Evolutionary conservation across 2,113 vertebrate genomes (phyloP).

Genomic region (Potamarius usumacintae): DNA sequence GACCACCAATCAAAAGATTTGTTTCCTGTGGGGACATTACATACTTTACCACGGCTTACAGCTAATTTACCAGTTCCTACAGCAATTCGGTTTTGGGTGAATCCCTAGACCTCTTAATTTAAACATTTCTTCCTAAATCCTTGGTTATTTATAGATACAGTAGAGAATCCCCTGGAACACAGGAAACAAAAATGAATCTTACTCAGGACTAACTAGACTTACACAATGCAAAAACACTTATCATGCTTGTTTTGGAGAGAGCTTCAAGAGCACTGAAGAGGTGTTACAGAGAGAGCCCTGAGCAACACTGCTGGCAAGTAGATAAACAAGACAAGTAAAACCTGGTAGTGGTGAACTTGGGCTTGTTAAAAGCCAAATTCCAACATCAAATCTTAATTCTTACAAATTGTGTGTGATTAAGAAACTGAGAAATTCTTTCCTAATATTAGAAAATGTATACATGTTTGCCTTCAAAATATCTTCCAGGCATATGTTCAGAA

Average conservation of each 20-base stretch:
- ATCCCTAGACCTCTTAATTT: slow-evolving; percentile 6
- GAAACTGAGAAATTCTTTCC: slow-evolving; percentile 4
- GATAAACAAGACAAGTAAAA: slow-evolving; percentile 19
- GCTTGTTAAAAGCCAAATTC: neutral
- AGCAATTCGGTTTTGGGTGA: slow-evolving; percentile 13
- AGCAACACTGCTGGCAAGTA: slow-evolving; percentile 92
- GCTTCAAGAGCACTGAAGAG: slow-evolving; percentile 81
- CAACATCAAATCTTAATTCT: slow-evolving; percentile 12
- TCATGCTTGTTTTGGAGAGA: slow-evolving; percentile 90
- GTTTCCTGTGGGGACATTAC: slow-evolving; percentile 76
- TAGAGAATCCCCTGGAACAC: slow-evolving; percentile 66
- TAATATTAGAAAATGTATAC: neutral
- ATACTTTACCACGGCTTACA: slow-evolving; percentile 36
- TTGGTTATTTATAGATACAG: slow-evolving; percentile 6
- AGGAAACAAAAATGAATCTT: slow-evolving; percentile 96
- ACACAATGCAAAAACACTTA: slow-evolving; percentile 87
- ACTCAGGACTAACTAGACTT: slow-evolving; percentile 83
- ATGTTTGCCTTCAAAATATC: slow-evolving; percentile 22
- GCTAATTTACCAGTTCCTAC: slow-evolving; percentile 8
- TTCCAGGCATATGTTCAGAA: neutral
- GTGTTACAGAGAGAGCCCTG: slow-evolving; percentile 82
- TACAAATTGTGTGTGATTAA: neutral
- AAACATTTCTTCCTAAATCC: slow-evolving; percentile 11
- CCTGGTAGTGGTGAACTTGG: slow-evolving; percentile 46
- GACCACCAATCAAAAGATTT: slow-evolving; percentile 72